Evolutionary conservation across 2,797 vertebrate species (phyloP).

Genomic region (Atherinosoma microstoma): DNA sequence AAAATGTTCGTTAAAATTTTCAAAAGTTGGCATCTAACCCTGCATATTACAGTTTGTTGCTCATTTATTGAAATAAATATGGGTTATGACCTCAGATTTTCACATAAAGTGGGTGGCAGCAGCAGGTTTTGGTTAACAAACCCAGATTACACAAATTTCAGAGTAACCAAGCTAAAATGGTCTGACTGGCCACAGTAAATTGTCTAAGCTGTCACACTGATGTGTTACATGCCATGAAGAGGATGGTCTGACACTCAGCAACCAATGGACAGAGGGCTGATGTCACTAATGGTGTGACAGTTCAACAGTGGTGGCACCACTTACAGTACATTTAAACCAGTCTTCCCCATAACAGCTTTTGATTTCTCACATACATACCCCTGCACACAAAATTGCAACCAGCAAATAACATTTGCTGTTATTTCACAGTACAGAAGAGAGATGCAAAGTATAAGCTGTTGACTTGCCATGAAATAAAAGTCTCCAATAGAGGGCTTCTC

Average conservation of each 20-base stretch:
- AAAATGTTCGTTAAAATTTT: background rate
- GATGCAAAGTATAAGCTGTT: background rate
- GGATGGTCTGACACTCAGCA: constrained; percentile 71
- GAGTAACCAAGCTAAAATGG: background rate
- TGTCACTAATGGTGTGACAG: constrained; percentile 54
- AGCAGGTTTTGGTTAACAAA: background rate
- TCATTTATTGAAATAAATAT: background rate
- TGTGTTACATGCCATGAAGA: constrained; percentile 47
- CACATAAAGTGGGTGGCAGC: background rate
- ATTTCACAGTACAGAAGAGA: background rate
- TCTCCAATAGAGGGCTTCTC: constrained; percentile 58
- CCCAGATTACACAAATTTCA: constrained; percentile 8
- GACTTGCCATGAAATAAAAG: background rate
- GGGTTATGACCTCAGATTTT: background rate
- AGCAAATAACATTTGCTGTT: constrained; percentile 2
- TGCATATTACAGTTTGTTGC: background rate
- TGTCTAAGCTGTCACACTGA: constrained; percentile 37
- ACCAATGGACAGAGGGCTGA: constrained; percentile 68
- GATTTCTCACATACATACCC: background rate
- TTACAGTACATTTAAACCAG: constrained; percentile 26
- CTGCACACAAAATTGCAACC: background rate
- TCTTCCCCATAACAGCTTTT: background rate
- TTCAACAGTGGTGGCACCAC: constrained; percentile 50
- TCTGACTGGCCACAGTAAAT: constrained; percentile 17
- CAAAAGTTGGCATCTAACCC: background rate